Conservation (phyloP, 2,888 invertebrate genomes). For the Zonitis immaculata region DNA sequence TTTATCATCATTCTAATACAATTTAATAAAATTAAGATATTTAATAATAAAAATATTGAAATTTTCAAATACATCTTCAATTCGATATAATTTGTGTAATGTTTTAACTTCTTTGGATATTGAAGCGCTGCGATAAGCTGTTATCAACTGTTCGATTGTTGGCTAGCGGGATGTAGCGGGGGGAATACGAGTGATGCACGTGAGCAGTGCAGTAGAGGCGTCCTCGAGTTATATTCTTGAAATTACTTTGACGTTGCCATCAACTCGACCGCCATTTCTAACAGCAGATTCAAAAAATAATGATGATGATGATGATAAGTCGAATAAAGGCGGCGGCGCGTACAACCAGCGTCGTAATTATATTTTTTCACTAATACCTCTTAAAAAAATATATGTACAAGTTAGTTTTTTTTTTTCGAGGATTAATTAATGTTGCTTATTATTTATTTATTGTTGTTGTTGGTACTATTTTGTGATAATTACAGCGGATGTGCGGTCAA, state of each 20-base stretch:
- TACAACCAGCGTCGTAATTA: background rate
- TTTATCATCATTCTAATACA: background rate
- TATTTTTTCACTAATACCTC: too few relatives aligned
- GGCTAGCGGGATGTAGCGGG: background rate
- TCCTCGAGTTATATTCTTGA: conserved; percentile 11
- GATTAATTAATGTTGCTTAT: background rate
- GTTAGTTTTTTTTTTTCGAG: too few relatives aligned
- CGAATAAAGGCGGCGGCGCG: background rate
- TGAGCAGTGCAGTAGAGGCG: conserved; percentile 7
- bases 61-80: too few relatives aligned
- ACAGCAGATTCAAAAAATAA: too few relatives aligned
- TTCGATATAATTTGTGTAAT: too few relatives aligned
- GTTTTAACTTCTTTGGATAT: conserved; percentile 6
- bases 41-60: too few relatives aligned
- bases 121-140: conserved; percentile 8
- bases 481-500: conserved; percentile 5
- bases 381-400: too few relatives aligned
- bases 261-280: background rate
- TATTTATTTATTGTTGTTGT: background rate
- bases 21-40: too few relatives aligned
- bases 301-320: background rate
- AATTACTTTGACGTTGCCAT: conserved; percentile 1
- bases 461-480: background rate
- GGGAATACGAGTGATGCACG: conserved; percentile 7
- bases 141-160: conserved; percentile 6